Conservation (phyloP, 2,113 vertebrate genomes). For the Eptatretus burgeri region DNA sequence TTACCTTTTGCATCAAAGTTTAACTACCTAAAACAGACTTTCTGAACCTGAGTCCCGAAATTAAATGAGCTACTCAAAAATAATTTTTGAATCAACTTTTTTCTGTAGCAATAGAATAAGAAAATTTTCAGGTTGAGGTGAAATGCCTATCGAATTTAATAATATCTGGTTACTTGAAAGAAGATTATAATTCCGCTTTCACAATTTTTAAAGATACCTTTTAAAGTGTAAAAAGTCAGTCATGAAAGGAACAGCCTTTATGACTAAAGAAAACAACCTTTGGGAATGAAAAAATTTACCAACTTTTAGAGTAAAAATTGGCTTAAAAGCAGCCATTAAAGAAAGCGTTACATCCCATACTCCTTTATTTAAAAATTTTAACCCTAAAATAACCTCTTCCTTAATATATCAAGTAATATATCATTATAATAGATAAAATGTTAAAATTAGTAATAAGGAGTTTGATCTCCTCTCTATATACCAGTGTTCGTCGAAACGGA, state of each 20-base stretch:
- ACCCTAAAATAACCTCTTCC: too few relatives aligned
- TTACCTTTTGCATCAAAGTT: constrained; percentile 20
- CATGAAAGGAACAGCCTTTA: constrained; percentile 14
- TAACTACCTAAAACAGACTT: constrained; percentile 11
- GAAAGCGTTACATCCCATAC: too few relatives aligned
- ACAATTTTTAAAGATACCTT: background rate
- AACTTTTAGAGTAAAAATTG: constrained; percentile 9
- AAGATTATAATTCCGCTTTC: constrained; percentile 8
- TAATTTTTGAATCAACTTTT: constrained; percentile 14
- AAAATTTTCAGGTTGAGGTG: constrained; percentile 14
- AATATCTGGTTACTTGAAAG: constrained; percentile 15
- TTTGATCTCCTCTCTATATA: too few relatives aligned
- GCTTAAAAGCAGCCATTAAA: constrained; percentile 15
- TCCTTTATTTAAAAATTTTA: too few relatives aligned
- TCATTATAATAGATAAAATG: too few relatives aligned
- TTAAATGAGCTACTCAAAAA: constrained; percentile 14
- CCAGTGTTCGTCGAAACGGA: too few relatives aligned
- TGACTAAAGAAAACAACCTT: constrained; percentile 14
- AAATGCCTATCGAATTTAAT: constrained; percentile 15
- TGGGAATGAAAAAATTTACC: constrained; percentile 11
- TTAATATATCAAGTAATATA: too few relatives aligned
- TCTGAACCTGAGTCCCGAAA: constrained; percentile 13
- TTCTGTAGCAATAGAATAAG: constrained; percentile 18
- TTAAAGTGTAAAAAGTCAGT: constrained; percentile 11
- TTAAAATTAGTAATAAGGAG: too few relatives aligned